Base-by-base conservation (phyloP, 1,140 invertebrate genomes). In the Orius laevigatus region DNA sequence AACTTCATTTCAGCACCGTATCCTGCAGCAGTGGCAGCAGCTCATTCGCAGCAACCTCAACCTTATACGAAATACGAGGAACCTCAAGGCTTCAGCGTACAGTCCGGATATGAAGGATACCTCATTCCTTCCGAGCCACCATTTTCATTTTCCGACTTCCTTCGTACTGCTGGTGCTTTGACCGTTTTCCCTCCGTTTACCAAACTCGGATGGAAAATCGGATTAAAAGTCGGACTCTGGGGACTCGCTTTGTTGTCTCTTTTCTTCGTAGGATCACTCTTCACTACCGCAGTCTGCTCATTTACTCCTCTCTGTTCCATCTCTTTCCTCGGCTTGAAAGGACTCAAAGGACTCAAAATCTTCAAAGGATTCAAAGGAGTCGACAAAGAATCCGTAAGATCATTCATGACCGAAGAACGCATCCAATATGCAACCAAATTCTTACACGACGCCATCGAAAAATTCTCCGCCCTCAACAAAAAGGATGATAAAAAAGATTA, bases 291-390 rank as follows among this genome's bases (percentile, higher is more conserved):
- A 1, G 55, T 82, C 0, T 84, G 79, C 54, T 67, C 68, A 1
- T 69, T 78, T 14, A 79, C 79, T 0, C 71, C 75, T 5, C 53
- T 81, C 19, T 84, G 79, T 56, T 66, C 67, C 0, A 71, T 79
- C 16, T 65, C 65, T 1, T 73, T 74, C 56, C 55, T 69, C 15
- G 72, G 72, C 6, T 58, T 72, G 0, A 65, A 65, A 40, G 15
- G 2, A 4, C 62, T 66, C 11, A 25, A 25, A 25, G 25, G 25
- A 25, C 25, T 25, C 8, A 25, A 25, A 25, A 3, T 25, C 8
- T 25, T 25, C 25, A 58, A n/a, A n/a, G 58, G 36, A 47, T 25
- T 25, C 8, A 25, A 25, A 25, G 25, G 25, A 25, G 25, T 25
- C 25, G 12, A 14, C 51, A 59, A 61, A 35, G 61, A 63, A 19